These are phyloP conservation scores for Agrochola lychnidis DNA, from an alignment of 2,888 invertebrate genomes.

Conservation along the genomic window DNA sequence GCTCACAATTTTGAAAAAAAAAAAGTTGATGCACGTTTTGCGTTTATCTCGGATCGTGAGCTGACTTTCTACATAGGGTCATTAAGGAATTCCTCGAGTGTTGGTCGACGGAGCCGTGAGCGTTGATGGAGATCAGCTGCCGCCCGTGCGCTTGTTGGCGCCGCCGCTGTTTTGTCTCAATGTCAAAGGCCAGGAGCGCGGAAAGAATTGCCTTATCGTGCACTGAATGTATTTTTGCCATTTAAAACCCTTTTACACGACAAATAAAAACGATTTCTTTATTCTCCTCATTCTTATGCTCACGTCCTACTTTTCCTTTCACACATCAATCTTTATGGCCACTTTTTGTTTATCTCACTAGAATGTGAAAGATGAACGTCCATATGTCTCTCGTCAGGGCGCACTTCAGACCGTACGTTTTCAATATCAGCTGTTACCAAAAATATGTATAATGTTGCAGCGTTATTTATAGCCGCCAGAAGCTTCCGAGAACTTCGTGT, in stretches of 20 bases:
- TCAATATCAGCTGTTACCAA: constrained; percentile 69
- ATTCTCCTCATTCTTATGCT: neutral
- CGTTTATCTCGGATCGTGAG: constrained; percentile 71
- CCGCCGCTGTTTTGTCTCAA: constrained; percentile 48
- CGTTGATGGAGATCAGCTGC: constrained; percentile 71
- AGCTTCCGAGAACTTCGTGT: constrained; percentile 66
- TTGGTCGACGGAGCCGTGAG: constrained; percentile 61
- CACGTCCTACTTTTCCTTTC: constrained; percentile 31
- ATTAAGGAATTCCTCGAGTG: constrained; percentile 74
- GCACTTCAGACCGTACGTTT: constrained; percentile 61
- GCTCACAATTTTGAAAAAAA: constrained; percentile 62
- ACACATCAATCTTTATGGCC: constrained; percentile 36
- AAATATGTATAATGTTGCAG: constrained; percentile 64
- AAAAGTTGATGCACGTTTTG: constrained; percentile 64
- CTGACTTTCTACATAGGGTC: constrained; percentile 70
- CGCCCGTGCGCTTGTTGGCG: constrained; percentile 57
- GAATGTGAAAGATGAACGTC: constrained; percentile 55
- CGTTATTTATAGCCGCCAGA: constrained; percentile 67
- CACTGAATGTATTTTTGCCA: neutral
- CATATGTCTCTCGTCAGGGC: constrained; percentile 63
- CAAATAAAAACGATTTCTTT: neutral
- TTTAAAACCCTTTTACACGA: neutral
- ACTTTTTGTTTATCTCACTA: constrained; percentile 45
- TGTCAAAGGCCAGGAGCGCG: constrained; percentile 68
- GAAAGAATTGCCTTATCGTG: constrained; percentile 54